A percentile compares a stretch with the other conserved stretches of the same genome.
Evolutionary conservation across 2,113 vertebrate species (phyloP).

Genomic region (Pelusios castaneus): DNA sequence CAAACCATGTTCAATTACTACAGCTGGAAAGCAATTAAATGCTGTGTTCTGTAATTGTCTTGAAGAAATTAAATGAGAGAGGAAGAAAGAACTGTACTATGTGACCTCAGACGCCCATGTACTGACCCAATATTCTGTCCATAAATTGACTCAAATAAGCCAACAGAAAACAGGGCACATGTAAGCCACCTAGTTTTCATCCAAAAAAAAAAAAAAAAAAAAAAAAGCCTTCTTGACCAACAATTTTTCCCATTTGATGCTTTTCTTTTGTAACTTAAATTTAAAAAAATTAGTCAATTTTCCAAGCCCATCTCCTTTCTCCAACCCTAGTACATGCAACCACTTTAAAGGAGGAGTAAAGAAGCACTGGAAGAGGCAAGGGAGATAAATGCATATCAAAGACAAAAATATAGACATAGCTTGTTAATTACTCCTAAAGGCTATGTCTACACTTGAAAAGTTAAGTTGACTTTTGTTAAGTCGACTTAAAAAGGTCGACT

Average conservation of each 20-base stretch:
- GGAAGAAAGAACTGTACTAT: not conserved
- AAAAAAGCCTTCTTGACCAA: not conserved
- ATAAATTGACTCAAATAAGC: not conserved
- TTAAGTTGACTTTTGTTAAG: no score
- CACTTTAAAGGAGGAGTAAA: not conserved
- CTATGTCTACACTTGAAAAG: no score
- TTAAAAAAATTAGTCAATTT: not conserved
- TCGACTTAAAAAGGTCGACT: no score
- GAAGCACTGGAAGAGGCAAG: not conserved
- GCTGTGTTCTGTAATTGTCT: not conserved
- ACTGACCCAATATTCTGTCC: not conserved
- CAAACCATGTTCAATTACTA: not conserved
- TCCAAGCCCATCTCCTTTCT: not conserved
- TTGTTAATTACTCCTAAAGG: not conserved
- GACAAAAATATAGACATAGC: not conserved
- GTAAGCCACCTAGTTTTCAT: not conserved
- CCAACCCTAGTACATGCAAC: not conserved
- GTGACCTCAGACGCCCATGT: not conserved
- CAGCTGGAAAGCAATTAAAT: not conserved
- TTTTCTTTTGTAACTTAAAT: not conserved
- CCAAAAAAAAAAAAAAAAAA: not conserved
- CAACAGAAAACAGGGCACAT: not conserved
- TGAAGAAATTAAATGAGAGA: not conserved
- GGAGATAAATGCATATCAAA: not conserved
- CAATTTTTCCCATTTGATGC: not conserved